Evolutionary conservation across 2,797 vertebrate genomes (phyloP), one percentile per base, ranked within the genome.

Genomic region (Antrozous pallidus): DNA sequence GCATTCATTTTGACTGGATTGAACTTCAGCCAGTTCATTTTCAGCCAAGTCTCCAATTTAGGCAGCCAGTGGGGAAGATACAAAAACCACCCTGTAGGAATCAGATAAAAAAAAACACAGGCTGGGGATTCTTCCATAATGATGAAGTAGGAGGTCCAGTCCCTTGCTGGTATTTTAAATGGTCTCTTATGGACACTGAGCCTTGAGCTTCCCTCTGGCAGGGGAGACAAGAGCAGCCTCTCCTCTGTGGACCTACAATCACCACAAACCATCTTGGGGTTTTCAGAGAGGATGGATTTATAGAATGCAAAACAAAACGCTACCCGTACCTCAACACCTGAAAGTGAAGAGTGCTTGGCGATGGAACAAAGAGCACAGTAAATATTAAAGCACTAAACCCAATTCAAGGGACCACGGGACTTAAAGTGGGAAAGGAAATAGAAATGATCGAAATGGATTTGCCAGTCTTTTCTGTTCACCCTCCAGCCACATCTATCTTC

Each of bases 91-190:
- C 42, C 70, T 42, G 87, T 93, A 6, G 0, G 93, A 92, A 93
- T 94, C 70, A 94, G 88, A 93, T 94, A 89, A 87, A 92, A 96
- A 94, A 51, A 83, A 97, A 94, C 33, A 67, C 49, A 91, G 93
- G 58, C 73, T 77, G 78, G 65, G 42, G 58, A 75, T 94, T 93
- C 69, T 95, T 96, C 91, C 87, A 80, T 54, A 36, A 71, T 31
- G 14, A 70, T n/a, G 77, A 90, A 69, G 90, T 75, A 67, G 71
- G 80, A 63, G 63, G 71, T 82, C 94, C 45, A 36, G 51, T 73
- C 36, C 47, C 95, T 96, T 93, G 89, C 92, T 95, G 86, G 31
- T 88, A 70, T 84, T 96, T 93, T 86, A 95, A 97, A 88, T 86
- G 81, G n/a, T 79, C 87, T 94, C 69, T 82, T 80, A 58, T 79